Evolutionary conservation across 1,140 invertebrate genomes (phyloP).

Genomic region (Riptortus pedestris): DNA sequence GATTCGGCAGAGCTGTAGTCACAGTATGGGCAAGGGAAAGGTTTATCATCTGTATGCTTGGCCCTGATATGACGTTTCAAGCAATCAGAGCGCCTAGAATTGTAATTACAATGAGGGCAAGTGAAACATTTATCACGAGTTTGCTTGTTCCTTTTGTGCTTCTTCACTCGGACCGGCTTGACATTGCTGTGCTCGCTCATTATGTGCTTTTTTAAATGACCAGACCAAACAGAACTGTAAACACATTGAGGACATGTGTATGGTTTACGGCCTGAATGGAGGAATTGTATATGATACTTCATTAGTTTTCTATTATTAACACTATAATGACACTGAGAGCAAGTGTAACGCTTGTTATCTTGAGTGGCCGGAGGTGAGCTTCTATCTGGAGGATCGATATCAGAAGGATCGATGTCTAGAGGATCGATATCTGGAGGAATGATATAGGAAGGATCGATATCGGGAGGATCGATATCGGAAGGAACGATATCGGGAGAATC

Average conservation of each 20-base stretch:
- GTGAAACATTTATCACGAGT: not conserved
- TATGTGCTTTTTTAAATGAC: not conserved
- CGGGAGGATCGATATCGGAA: too few relatives aligned
- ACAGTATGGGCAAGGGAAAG: not conserved
- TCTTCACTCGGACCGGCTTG: not conserved
- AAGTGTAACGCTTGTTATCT: too few relatives aligned
- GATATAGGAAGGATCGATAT: too few relatives aligned
- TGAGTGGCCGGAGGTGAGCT: too few relatives aligned
- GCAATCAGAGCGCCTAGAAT: not conserved
- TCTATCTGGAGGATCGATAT: too few relatives aligned
- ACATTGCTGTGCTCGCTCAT: not conserved
- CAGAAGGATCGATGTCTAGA: too few relatives aligned
- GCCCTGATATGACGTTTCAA: not conserved
- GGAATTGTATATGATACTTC: not conserved
- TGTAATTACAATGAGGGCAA: not conserved
- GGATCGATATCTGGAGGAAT: too few relatives aligned
- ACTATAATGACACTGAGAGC: not conserved
- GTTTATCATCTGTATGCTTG: conserved; percentile 4
- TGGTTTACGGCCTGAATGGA: not conserved
- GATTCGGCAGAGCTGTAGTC: not conserved
- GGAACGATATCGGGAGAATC: too few relatives aligned
- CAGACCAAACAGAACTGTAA: not conserved
- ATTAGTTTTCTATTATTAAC: not conserved
- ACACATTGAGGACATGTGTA: not conserved
- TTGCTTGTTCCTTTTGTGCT: not conserved